A percentile compares a stretch with the other conserved stretches of the same genome.
phyloP scores from a whole-genome alignment of 2,113 vertebrate species.

The Sphyrna mokarran region DNA sequence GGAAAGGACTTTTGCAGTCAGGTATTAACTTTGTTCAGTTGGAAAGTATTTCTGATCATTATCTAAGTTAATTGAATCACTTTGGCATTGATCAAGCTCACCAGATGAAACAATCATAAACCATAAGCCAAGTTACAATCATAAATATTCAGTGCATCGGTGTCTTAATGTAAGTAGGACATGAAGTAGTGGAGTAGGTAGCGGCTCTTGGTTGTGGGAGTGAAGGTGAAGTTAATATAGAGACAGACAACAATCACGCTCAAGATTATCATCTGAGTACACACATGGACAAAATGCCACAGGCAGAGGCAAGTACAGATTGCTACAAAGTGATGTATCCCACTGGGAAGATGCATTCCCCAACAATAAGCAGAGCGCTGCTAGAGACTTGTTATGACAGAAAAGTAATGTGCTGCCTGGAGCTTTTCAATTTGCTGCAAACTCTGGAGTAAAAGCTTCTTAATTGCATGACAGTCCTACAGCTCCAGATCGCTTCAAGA shows the following conservation, averaged over 20 bases:
- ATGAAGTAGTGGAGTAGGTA: not conserved
- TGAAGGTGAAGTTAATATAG: not conserved
- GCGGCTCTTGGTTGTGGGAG: not conserved
- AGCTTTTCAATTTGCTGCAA: slow-evolving; percentile 33
- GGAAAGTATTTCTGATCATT: not conserved
- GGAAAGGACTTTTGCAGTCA: not conserved
- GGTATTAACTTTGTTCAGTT: not conserved
- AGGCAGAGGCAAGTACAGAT: not conserved
- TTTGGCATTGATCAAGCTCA: not conserved
- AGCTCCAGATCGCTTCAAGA: slow-evolving; percentile 5
- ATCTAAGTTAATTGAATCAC: not conserved
- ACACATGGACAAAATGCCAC: not conserved
- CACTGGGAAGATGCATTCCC: slow-evolving; percentile 18
- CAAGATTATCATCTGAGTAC: not conserved
- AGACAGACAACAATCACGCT: not conserved
- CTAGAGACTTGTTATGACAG: slow-evolving; percentile 33
- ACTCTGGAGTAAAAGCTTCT: slow-evolving; percentile 30
- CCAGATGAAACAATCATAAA: not conserved
- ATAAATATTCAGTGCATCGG: not conserved
- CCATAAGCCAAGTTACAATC: not conserved
- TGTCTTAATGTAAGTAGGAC: not conserved
- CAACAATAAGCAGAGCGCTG: not conserved
- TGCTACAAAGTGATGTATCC: not conserved
- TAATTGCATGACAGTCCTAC: slow-evolving; percentile 30
- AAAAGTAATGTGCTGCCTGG: slow-evolving; percentile 35